Percentiles rank a stretch among this genome's conserved stretches.
Evolutionary conservation across 2,888 invertebrate species (phyloP).

Genomic region (Bugulina stolonifera): DNA sequence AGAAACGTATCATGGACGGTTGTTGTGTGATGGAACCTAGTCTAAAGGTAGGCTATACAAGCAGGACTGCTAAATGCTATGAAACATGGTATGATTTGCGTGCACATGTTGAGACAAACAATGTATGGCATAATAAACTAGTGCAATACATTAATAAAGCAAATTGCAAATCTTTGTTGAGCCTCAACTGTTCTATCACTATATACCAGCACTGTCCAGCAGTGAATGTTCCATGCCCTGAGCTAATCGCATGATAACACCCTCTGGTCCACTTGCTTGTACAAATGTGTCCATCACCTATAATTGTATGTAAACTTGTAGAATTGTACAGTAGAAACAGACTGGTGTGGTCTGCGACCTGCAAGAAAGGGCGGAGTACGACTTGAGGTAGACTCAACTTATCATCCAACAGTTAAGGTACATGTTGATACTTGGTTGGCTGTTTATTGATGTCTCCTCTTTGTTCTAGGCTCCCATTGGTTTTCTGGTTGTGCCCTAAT

Average conservation of each 20-base stretch:
- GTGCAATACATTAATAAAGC: too few species aligned
- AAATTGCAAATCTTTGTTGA: neutral
- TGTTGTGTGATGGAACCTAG: slow-evolving; percentile 8
- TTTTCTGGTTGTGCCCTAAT: too few species aligned
- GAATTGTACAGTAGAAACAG: slow-evolving; percentile 5
- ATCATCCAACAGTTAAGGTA: slow-evolving; percentile 1
- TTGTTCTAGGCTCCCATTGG: too few species aligned
- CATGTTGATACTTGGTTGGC: too few species aligned
- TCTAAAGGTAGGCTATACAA: slow-evolving; percentile 3
- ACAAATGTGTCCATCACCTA: too few species aligned
- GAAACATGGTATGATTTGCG: too few species aligned
- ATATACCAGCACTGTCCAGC: neutral
- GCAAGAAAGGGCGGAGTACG: slow-evolving; percentile 7
- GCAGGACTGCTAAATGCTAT: too few species aligned
- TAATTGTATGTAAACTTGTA: neutral
- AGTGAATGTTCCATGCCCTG: neutral
- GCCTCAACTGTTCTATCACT: neutral
- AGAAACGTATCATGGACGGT: neutral
- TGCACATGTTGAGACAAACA: too few species aligned
- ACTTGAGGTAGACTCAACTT: neutral
- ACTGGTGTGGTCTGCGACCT: slow-evolving; percentile 3
- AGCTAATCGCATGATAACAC: too few species aligned
- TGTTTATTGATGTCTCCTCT: too few species aligned
- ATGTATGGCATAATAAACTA: too few species aligned
- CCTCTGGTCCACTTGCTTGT: too few species aligned